phyloP scores from a whole-genome alignment of 2,888 invertebrate genomes.

The Volucella inanis region DNA sequence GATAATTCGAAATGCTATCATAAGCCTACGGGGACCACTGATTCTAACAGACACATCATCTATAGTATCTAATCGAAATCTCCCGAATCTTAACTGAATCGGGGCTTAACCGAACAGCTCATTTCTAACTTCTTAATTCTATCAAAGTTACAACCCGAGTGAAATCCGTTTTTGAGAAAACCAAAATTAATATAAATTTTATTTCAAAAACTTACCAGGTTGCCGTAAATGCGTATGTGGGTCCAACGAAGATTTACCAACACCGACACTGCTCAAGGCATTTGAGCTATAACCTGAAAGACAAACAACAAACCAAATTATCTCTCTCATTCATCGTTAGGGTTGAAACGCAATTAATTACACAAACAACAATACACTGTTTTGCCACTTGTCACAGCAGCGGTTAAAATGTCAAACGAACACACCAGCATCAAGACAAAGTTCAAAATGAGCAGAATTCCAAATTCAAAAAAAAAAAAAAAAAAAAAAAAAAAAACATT shows the following conservation, averaged over 20 bases:
- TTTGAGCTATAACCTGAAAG: conserved; percentile 93
- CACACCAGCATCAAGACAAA: background rate
- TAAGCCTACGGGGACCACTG: no score
- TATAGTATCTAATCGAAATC: no score
- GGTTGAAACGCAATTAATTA: conserved; percentile 32
- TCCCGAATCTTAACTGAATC: no score
- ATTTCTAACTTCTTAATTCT: background rate
- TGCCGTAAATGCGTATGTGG: conserved; percentile 95
- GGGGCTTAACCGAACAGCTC: no score
- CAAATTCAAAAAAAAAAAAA: background rate
- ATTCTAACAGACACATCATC: no score
- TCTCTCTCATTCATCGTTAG: background rate
- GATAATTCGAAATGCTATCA: no score
- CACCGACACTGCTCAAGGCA: conserved; percentile 86
- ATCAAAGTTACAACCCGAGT: background rate
- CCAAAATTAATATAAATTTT: background rate
- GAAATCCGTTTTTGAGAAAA: background rate
- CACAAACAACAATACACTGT: conserved; percentile 19
- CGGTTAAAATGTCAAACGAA: conserved; percentile 56
- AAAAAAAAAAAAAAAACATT: background rate
- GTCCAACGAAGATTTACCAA: conserved; percentile 90
- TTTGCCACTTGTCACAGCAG: conserved; percentile 41
- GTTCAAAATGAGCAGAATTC: background rate
- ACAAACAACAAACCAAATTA: conserved; percentile 75
- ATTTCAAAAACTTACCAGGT: conserved; percentile 87